Percentiles rank a stretch among this genome's conserved stretches.
phyloP scores from a whole-genome alignment of 2,797 vertebrate species.

The Chelmon rostratus region DNA sequence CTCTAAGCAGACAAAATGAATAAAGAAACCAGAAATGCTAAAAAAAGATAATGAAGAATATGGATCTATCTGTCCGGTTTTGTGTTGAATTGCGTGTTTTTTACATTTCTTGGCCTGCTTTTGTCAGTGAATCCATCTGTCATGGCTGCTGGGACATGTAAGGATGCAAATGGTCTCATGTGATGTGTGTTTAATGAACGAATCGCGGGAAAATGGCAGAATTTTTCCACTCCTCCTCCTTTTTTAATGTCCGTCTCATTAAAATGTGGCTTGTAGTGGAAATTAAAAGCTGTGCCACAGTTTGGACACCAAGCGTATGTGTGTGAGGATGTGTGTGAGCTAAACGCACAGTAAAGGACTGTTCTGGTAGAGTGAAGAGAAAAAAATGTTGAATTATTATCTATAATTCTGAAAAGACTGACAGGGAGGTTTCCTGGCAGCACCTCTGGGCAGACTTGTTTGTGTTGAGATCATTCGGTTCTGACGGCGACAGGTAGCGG shows the following conservation, averaged over 20 bases:
- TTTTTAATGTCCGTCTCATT: neutral
- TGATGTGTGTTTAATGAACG: constrained; percentile 23
- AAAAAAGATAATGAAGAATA: neutral
- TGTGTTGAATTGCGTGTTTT: neutral
- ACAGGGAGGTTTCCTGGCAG: constrained; percentile 53
- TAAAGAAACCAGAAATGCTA: neutral
- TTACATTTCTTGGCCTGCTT: neutral
- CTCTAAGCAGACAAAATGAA: neutral
- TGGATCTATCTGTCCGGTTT: neutral
- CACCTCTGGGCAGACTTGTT: constrained; percentile 22
- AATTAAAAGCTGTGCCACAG: constrained; percentile 24
- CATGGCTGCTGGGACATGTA: neutral
- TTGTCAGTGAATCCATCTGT: neutral
- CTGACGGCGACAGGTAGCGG: constrained; percentile 25
- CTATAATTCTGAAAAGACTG: neutral
- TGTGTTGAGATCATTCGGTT: constrained; percentile 1
- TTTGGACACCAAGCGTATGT: neutral
- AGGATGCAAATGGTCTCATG: constrained; percentile 27
- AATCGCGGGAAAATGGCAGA: neutral
- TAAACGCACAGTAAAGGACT: neutral
- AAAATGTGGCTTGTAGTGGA: constrained; percentile 14
- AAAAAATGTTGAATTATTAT: neutral
- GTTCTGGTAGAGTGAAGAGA: neutral
- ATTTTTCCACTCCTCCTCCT: constrained; percentile 20
- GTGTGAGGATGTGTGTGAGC: neutral